A percentile compares a stretch with the other conserved stretches of the same genome.
phyloP scores from a whole-genome alignment of 1,140 invertebrate species.

The Chymomyza costata region DNA sequence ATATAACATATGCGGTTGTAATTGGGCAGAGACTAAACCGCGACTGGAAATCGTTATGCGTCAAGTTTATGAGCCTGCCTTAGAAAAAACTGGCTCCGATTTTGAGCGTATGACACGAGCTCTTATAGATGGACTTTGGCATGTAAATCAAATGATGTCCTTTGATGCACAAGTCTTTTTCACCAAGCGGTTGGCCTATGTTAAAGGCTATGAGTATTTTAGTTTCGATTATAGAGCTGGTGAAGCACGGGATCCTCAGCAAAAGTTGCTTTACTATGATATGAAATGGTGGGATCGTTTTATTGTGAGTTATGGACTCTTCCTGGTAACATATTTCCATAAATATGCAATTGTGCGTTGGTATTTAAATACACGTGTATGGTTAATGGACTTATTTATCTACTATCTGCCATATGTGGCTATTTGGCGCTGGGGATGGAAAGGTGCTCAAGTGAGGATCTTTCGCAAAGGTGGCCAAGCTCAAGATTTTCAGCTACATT shows the following conservation, averaged over 20 bases:
- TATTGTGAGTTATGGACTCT: constrained; percentile 54
- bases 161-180: constrained; percentile 57
- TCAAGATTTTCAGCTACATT: constrained; percentile 43
- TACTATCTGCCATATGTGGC: constrained; percentile 71
- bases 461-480: constrained; percentile 43
- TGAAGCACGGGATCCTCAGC: constrained; percentile 32
- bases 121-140: constrained; percentile 62
- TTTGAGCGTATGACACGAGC: constrained; percentile 59
- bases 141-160: constrained; percentile 58
- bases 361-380: constrained; percentile 66
- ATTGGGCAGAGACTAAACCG: constrained; percentile 54
- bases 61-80: constrained; percentile 54
- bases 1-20: constrained; percentile 64
- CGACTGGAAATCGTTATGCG: constrained; percentile 59
- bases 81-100: constrained; percentile 45
- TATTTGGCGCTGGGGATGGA: constrained; percentile 61
- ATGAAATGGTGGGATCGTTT: constrained; percentile 61
- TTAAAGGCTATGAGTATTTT: constrained; percentile 65
- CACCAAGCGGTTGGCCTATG: constrained; percentile 61
- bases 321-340: constrained; percentile 60
- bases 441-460: constrained; percentile 64
- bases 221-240: constrained; percentile 51
- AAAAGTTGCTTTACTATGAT: constrained; percentile 54
- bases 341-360: constrained; percentile 57
- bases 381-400: constrained; percentile 47